A percentile compares a stretch with the other conserved stretches of the same genome.
phyloP scores from a whole-genome alignment of 2,888 invertebrate species.

The Lasioglossum morio region DNA sequence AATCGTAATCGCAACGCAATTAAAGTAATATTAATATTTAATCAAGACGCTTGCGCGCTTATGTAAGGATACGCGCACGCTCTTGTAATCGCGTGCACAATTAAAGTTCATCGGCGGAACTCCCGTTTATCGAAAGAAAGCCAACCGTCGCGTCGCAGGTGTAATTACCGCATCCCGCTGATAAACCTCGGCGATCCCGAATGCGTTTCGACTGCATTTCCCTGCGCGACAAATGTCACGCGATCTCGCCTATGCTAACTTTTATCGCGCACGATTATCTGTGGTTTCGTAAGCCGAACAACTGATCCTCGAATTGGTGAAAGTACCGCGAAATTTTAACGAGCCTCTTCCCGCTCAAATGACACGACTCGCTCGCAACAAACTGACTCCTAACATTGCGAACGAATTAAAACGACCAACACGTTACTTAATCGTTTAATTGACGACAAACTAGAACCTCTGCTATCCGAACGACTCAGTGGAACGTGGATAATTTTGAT shows the following conservation, averaged over 20 bases:
- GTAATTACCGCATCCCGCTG: conserved; percentile 24
- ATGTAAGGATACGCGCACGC: not conserved
- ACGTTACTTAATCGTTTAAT: no score
- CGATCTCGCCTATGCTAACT: conserved; percentile 22
- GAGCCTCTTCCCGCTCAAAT: not conserved
- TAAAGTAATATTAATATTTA: not conserved
- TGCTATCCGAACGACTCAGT: no score
- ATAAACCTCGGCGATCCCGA: conserved; percentile 29
- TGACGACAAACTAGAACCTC: no score
- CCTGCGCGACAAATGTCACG: conserved; percentile 52
- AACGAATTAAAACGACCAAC: no score
- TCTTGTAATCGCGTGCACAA: not conserved
- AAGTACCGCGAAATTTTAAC: conserved; percentile 44
- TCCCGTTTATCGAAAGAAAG: conserved; percentile 15
- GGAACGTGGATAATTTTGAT: no score
- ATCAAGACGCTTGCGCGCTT: not conserved
- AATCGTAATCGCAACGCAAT: not conserved
- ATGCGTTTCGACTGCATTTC: conserved; percentile 26
- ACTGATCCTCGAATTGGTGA: conserved; percentile 41
- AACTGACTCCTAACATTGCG: no score
- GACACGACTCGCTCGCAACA: no score
- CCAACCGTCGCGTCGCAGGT: not conserved
- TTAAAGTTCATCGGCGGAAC: conserved; percentile 29
- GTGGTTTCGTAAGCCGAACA: conserved; percentile 45
- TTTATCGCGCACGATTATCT: conserved; percentile 55